Evolutionary conservation across 2,113 vertebrate species (phyloP).

Genomic region (Ictalurus furcatus): DNA sequence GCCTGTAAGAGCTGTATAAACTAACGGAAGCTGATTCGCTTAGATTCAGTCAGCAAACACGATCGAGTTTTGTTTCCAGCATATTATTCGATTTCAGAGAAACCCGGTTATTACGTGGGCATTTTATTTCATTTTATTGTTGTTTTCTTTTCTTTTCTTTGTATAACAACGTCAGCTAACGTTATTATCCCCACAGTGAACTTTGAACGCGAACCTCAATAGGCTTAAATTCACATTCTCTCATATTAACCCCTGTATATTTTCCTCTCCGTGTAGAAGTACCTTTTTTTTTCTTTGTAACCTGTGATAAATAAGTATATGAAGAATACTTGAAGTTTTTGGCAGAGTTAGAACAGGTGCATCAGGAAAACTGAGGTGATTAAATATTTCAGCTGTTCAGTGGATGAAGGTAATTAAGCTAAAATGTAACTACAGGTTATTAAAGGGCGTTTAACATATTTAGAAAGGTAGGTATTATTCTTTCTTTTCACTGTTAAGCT

Average conservation of each 20-base stretch:
- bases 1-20: not conserved
- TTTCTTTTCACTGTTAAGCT: not conserved
- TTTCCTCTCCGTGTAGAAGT: not conserved
- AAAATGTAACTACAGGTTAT: not conserved
- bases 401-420: too few relatives aligned
- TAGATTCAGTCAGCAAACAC: not conserved
- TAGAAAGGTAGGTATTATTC: not conserved
- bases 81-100: not conserved
- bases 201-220: not conserved
- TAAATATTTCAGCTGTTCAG: not conserved
- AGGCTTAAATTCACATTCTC: not conserved
- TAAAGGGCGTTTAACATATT: not conserved
- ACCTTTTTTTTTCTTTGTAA: not conserved
- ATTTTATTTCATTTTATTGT: too few relatives aligned
- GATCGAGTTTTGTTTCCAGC: too few relatives aligned
- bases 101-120: not conserved
- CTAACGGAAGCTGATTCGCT: too few relatives aligned
- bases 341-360: not conserved
- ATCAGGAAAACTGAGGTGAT: not conserved
- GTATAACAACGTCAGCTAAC: not conserved
- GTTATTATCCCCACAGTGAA: not conserved
- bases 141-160: too few relatives aligned
- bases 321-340: not conserved
- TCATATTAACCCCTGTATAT: not conserved
- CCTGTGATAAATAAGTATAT: not conserved